phyloP scores from a whole-genome alignment of 2,797 vertebrate genomes.

The Chiloscyllium punctatum region DNA sequence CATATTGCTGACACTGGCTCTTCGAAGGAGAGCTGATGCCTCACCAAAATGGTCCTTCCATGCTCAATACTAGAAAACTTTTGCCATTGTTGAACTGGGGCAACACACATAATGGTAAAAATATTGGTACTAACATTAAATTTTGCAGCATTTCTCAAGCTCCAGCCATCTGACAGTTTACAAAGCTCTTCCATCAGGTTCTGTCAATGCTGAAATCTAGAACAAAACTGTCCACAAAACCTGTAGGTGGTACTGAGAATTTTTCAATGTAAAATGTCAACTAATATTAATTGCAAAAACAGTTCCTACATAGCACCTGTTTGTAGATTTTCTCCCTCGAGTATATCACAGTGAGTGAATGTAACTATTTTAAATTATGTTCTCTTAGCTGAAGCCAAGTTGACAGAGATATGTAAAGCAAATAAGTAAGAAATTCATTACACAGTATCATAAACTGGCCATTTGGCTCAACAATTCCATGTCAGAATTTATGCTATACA shows the following conservation, averaged over 20 bases:
- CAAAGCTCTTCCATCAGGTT: not conserved
- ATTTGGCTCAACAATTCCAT: not conserved
- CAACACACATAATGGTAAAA: not conserved
- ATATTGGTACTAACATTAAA: not conserved
- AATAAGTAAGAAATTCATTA: not conserved
- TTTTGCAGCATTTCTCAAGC: not conserved
- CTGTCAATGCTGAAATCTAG: not conserved
- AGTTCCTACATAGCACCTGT: not conserved
- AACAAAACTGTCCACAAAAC: not conserved
- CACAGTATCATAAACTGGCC: not conserved
- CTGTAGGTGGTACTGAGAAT: not conserved
- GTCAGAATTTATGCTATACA: not conserved
- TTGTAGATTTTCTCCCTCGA: not conserved
- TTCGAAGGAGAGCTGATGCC: too few species aligned
- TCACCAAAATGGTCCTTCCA: not conserved
- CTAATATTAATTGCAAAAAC: not conserved
- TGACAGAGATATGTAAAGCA: not conserved
- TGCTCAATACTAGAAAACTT: not conserved
- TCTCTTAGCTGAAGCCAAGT: not conserved
- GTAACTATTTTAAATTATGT: not conserved
- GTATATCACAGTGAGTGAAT: not conserved
- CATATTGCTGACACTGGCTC: too few species aligned
- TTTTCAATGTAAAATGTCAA: not conserved
- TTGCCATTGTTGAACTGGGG: not conserved
- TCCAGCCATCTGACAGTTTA: not conserved